Conservation (phyloP, 2,888 invertebrate genomes). For the Protonemura montana region DNA sequence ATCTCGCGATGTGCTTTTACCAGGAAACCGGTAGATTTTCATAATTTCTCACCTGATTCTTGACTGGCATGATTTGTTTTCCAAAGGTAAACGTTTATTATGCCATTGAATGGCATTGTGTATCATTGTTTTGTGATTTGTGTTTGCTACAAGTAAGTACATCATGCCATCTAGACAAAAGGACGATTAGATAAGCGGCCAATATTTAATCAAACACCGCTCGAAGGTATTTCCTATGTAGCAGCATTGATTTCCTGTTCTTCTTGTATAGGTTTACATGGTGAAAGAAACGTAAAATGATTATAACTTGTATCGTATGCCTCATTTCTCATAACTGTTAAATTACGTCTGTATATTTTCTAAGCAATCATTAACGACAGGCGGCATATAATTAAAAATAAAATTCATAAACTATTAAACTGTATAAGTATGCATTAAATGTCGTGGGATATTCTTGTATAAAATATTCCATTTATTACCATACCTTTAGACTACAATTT, state of each 20-base stretch:
- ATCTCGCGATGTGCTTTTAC: neutral
- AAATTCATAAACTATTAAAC: conserved; percentile 12
- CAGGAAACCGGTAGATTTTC: neutral
- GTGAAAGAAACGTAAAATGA: neutral
- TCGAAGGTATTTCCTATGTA: neutral
- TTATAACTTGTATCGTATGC: neutral
- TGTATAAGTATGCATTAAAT: conserved; percentile 23
- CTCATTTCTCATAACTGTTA: conserved; percentile 3
- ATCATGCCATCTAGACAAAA: neutral
- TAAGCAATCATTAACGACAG: conserved; percentile 4
- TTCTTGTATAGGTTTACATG: neutral
- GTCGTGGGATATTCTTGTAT: conserved; percentile 14
- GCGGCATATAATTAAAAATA: conserved; percentile 12
- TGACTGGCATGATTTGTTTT: neutral
- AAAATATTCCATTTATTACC: conserved; percentile 24
- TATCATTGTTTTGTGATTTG: neutral
- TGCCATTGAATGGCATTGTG: neutral
- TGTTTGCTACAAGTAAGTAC: neutral
- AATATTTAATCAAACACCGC: neutral
- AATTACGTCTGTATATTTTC: neutral
- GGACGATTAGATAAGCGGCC: neutral
- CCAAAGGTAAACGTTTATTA: neutral
- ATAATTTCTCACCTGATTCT: neutral
- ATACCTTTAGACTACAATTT: conserved; percentile 15
- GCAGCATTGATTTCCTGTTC: neutral